phyloP scores from a whole-genome alignment of 2,113 vertebrate species.

The Oreocharis arfaki region DNA sequence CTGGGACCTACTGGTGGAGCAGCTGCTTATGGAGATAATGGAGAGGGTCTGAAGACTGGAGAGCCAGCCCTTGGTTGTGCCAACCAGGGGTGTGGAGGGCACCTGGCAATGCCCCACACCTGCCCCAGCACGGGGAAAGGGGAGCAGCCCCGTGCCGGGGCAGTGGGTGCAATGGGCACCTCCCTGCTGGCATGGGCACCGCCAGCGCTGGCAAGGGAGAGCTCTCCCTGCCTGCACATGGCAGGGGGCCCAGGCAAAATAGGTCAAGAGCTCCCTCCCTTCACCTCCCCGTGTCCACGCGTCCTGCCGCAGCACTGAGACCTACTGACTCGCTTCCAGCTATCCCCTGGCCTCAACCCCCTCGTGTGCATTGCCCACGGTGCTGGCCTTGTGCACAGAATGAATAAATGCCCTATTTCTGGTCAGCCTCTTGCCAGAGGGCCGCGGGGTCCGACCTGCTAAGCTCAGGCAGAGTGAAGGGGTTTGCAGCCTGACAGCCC shows the following conservation, averaged over 20 bases:
- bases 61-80: neutral
- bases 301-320: neutral
- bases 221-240: neutral
- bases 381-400: neutral
- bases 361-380: fast-evolving
- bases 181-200: fast-evolving
- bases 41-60: neutral
- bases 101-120: fast-evolving
- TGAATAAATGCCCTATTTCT: neutral
- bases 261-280: neutral
- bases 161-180: neutral
- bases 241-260: neutral
- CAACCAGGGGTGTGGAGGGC: neutral
- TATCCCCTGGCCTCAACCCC: neutral
- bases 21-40: fast-evolving
- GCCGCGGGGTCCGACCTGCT: neutral
- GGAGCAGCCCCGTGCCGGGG: neutral
- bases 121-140: neutral
- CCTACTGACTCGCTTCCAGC: neutral
- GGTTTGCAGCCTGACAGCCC: neutral
- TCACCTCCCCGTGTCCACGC: fast-evolving
- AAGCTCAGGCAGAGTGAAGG: neutral
- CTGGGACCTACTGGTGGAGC: neutral
- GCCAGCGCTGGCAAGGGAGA: neutral
- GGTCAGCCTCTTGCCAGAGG: neutral